Percentiles rank a stretch among this genome's conserved stretches.
Evolutionary conservation across 2,888 invertebrate species (phyloP).

Genomic region (Lydus trimaculatus): DNA sequence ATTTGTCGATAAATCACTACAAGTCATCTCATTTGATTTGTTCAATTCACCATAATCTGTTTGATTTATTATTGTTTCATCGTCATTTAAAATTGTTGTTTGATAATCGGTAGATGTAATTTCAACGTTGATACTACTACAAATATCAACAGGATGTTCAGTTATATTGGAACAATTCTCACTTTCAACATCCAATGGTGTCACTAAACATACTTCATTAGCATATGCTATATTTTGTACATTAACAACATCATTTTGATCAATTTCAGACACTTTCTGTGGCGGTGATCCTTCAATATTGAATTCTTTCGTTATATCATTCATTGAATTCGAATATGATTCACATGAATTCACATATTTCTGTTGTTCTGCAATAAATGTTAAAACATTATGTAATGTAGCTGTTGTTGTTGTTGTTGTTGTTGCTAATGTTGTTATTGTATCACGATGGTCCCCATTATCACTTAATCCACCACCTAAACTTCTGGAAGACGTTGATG

Average conservation of each 20-base stretch:
- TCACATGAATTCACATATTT: conserved; percentile 72
- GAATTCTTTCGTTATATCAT: conserved; percentile 57
- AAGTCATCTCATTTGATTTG: conserved; percentile 52
- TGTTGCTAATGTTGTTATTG: background rate
- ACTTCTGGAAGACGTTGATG: conserved; percentile 75
- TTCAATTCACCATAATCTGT: conserved; percentile 47
- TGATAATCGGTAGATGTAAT: conserved; percentile 51
- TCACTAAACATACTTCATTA: conserved; percentile 59
- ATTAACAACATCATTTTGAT: conserved; percentile 42
- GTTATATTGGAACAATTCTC: conserved; percentile 58
- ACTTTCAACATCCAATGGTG: conserved; percentile 57
- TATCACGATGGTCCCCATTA: conserved; percentile 67
- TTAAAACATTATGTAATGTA: conserved; percentile 71
- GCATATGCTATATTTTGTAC: conserved; percentile 58
- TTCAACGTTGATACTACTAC: conserved; percentile 55
- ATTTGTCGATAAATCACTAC: conserved; percentile 50
- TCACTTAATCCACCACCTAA: conserved; percentile 66
- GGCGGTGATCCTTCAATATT: conserved; percentile 66
- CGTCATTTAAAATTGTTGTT: conserved; percentile 26
- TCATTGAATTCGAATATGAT: conserved; percentile 62
- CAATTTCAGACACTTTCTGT: conserved; percentile 42
- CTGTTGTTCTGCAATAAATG: conserved; percentile 80
- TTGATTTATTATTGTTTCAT: conserved; percentile 41
- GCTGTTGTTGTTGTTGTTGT: background rate
- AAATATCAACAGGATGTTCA: conserved; percentile 58